phyloP scores from a whole-genome alignment of 2,888 invertebrate genomes.

The Podabrus alpinus region DNA sequence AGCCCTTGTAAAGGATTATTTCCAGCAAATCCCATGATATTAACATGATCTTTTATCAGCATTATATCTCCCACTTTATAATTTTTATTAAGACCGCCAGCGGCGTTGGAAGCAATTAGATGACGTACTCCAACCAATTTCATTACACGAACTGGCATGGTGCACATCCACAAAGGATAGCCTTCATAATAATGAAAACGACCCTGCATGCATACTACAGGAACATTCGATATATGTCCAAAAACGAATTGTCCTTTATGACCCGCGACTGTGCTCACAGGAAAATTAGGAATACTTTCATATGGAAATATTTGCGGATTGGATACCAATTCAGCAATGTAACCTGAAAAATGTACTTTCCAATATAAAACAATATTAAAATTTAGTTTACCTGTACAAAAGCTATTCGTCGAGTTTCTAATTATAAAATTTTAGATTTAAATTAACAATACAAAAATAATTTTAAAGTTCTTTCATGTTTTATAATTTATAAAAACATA shows the following conservation, averaged over 20 bases:
- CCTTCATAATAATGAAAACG: slow-evolving; percentile 98
- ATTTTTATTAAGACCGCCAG: slow-evolving; percentile 88
- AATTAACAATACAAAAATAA: background rate
- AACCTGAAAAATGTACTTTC: slow-evolving; percentile 60
- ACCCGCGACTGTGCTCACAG: slow-evolving; percentile 88
- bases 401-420: background rate
- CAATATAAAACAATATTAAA: too few relatives aligned
- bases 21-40: slow-evolving; percentile 94
- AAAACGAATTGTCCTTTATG: slow-evolving; percentile 92
- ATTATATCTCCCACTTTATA: slow-evolving; percentile 94
- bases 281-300: slow-evolving; percentile 91
- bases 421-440: background rate
- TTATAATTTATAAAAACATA: background rate
- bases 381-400: too few relatives aligned
- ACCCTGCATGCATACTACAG: slow-evolving; percentile 96
- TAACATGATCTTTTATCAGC: slow-evolving; percentile 96
- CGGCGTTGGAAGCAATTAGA: slow-evolving; percentile 94
- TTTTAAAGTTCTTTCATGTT: background rate
- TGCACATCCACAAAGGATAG: slow-evolving; percentile 90
- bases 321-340: slow-evolving; percentile 76
- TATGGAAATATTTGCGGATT: slow-evolving; percentile 80
- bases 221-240: slow-evolving; percentile 77
- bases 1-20: slow-evolving; percentile 92
- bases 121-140: slow-evolving; percentile 88
- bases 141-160: slow-evolving; percentile 96